Base-by-base conservation (phyloP, 2,888 invertebrate species). In the Tetranychus truncatus region DNA sequence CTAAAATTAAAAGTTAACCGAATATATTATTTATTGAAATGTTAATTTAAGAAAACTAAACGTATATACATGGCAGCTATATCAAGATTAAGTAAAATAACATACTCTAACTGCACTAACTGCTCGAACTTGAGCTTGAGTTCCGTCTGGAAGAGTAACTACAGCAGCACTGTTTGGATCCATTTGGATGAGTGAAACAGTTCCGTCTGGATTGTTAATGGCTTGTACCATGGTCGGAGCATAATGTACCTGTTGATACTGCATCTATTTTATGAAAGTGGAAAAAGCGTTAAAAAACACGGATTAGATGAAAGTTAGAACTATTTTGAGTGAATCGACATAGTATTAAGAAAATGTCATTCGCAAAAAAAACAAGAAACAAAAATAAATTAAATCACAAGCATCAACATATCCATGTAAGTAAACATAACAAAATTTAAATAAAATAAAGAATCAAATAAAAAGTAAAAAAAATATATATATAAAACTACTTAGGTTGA, bases 181-280 rank as follows among this genome's bases (percentile, higher is more conserved):
- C 80, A 94, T 91, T 85, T 95, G 95, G 79, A 96, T 94, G 78
- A 96, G 89, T 77, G 95, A 95, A 78, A 96, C 91, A 11, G 94
- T 91, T 78, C 95, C 95, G 85, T 96, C 95, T 1, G 95, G 91
- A 85, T 95, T 95, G 80, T 91, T 93, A 83, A 95, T 94, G 8
- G 94, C 94, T 83, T 95, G 95, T 76, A 95, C 87, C 80, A 95
- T 91, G 8, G 94, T 90, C 77, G 94, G 91, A 76, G 91, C 88
- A 84, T 91, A 92, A 75, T 77, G 78, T 72, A 69, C 69, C 34
- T 69, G 69, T 20, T 69, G 69, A 69, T 69, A 69, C 69, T 69
- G 69, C 69, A 69, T 69, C 69, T 69, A 69, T 20, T 69, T 55
- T 15, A 2, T 55, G 9, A 2, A 69, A 69, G 72, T 15, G 45